These are phyloP conservation scores for Mystacides longicornis DNA, from an alignment of 2,888 invertebrate genomes.

Conservation along the genomic window DNA sequence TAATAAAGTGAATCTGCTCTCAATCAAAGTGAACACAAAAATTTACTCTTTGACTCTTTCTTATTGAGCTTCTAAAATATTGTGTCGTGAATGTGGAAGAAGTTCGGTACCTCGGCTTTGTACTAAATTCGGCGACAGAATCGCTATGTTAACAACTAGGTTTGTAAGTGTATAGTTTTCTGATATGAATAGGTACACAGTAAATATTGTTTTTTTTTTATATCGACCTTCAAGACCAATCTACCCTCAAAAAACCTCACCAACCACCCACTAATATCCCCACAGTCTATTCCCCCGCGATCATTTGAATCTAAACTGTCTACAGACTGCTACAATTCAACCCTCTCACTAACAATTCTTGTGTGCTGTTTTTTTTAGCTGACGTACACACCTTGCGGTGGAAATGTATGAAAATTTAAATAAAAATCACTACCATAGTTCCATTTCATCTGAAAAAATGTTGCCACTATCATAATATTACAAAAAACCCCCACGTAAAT, in stretches of 20 bases:
- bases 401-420: constrained; percentile 17
- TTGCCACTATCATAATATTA: not conserved
- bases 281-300: constrained; percentile 14
- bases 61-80: no score
- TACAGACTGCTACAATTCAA: not conserved
- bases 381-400: constrained; percentile 14
- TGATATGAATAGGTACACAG: no score
- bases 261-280: not conserved
- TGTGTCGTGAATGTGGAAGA: no score
- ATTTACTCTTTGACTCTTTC: no score
- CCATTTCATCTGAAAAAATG: not conserved
- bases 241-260: not conserved
- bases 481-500: not conserved
- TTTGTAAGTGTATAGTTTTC: no score
- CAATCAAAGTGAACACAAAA: no score
- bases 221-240: not conserved
- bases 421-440: constrained; percentile 6
- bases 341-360: constrained; percentile 5
- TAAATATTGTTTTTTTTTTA: no score
- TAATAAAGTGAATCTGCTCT: no score
- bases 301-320: constrained; percentile 25
- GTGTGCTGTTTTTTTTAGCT: constrained; percentile 17
- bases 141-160: no score
- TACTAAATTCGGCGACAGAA: no score
- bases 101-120: no score